Evolutionary conservation across 1,140 invertebrate genomes (phyloP).

Genomic region (Chrysoperla carnea): DNA sequence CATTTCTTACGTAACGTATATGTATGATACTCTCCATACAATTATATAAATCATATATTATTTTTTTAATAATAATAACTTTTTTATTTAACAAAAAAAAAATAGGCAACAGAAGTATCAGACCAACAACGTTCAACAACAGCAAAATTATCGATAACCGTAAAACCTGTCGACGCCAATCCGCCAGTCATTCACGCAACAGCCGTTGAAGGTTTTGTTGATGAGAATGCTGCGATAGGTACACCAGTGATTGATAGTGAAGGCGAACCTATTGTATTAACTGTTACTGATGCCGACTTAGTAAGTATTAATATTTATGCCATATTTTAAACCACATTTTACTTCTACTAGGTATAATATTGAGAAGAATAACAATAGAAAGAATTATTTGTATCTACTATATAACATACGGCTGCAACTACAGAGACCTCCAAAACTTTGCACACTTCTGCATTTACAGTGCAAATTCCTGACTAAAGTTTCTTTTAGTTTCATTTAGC

Average conservation of each 20-base stretch:
- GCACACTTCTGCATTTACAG: too few relatives aligned
- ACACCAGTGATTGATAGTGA: conserved; percentile 54
- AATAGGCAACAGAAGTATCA: conserved; percentile 62
- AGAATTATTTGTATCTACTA: too few relatives aligned
- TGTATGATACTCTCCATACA: too few relatives aligned
- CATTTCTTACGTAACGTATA: too few relatives aligned
- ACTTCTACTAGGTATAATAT: background rate
- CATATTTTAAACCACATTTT: conserved; percentile 1
- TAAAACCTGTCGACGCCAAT: conserved; percentile 68
- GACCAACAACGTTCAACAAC: conserved; percentile 58
- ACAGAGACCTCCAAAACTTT: too few relatives aligned
- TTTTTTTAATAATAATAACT: background rate
- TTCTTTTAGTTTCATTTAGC: too few relatives aligned
- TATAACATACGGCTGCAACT: too few relatives aligned
- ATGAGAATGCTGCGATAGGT: conserved; percentile 71
- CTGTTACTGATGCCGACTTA: conserved; percentile 66
- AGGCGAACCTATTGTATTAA: conserved; percentile 47
- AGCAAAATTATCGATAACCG: conserved; percentile 61
- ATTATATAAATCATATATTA: too few relatives aligned
- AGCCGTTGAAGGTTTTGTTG: conserved; percentile 55
- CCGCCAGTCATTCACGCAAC: conserved; percentile 60
- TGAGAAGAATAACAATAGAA: too few relatives aligned
- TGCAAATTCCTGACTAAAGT: too few relatives aligned
- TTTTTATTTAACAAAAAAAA: background rate
- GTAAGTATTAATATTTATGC: conserved; percentile 28